A percentile compares a stretch with the other conserved stretches of the same genome.
These are phyloP conservation scores for Myotis brandtii DNA, from an alignment of 2,113 vertebrate genomes.

Conservation along the genomic window DNA sequence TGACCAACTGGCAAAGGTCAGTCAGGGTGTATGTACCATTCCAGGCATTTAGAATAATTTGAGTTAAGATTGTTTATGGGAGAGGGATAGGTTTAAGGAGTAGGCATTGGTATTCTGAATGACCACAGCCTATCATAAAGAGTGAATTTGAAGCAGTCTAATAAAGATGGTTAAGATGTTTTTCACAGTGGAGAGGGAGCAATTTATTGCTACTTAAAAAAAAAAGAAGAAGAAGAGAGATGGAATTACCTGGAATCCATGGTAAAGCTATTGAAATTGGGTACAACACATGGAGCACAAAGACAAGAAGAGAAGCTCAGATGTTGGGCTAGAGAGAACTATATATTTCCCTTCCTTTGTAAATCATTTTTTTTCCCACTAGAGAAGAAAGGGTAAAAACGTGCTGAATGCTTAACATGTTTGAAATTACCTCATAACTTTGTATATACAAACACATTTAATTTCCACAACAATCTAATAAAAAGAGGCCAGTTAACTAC, in stretches of 20 bases:
- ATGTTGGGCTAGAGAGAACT: not conserved
- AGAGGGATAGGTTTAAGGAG: not conserved
- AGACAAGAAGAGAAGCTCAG: not conserved
- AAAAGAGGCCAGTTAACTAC: not conserved
- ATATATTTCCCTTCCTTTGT: not conserved
- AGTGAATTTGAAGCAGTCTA: not conserved
- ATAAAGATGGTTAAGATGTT: not conserved
- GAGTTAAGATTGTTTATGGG: not conserved
- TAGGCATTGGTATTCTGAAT: not conserved
- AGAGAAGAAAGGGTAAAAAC: not conserved
- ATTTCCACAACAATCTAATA: not conserved
- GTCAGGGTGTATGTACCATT: not conserved
- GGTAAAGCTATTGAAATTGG: not conserved
- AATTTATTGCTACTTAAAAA: not conserved
- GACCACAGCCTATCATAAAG: not conserved
- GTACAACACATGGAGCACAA: rapidly evolving
- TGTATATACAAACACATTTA: not conserved
- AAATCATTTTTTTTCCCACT: not conserved
- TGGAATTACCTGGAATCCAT: not conserved
- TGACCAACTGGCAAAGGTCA: not conserved
- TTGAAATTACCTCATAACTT: not conserved
- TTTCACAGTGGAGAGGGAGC: not conserved
- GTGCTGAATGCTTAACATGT: not conserved
- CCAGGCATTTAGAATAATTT: not conserved
- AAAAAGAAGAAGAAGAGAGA: not conserved